Evolutionary conservation across 2,113 vertebrate genomes (phyloP).

Genomic region (Hepsetus odoe): DNA sequence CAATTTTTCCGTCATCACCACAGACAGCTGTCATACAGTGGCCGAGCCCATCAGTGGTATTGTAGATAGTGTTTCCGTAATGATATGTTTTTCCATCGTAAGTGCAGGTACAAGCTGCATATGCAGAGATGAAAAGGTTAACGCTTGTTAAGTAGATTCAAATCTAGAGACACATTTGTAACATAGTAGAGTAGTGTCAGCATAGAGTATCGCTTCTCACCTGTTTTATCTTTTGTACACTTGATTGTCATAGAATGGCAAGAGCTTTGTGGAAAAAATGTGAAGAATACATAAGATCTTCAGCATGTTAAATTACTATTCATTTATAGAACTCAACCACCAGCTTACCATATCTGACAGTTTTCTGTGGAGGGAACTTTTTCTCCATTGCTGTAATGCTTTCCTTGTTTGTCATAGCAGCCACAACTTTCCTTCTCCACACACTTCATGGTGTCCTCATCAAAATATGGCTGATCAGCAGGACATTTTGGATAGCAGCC

Average conservation of each 20-base stretch:
- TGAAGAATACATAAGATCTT: neutral
- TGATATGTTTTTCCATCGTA: slow-evolving; percentile 74
- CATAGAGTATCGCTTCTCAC: slow-evolving; percentile 47
- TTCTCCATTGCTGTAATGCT: slow-evolving; percentile 70
- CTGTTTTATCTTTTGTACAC: slow-evolving; percentile 60
- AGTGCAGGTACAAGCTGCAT: slow-evolving; percentile 80
- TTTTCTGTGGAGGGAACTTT: slow-evolving; percentile 73
- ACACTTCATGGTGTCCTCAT: slow-evolving; percentile 85
- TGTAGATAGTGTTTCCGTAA: slow-evolving; percentile 74
- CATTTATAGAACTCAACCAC: neutral
- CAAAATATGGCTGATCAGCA: slow-evolving; percentile 79
- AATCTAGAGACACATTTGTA: neutral
- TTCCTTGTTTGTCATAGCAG: slow-evolving; percentile 64
- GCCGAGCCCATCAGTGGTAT: slow-evolving; percentile 83
- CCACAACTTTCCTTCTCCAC: slow-evolving; percentile 72
- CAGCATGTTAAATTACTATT: neutral
- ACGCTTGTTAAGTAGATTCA: neutral
- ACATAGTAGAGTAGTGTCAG: neutral
- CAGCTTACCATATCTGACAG: slow-evolving; percentile 81
- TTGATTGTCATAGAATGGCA: slow-evolving; percentile 63
- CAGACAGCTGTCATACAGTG: slow-evolving; percentile 82
- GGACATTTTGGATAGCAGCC: slow-evolving; percentile 92
- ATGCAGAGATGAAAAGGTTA: neutral
- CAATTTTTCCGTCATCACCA: slow-evolving; percentile 74
- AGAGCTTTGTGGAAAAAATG: slow-evolving; percentile 50